Base-by-base conservation (phyloP, 2,797 vertebrate genomes). In the Champsocephalus esox region DNA sequence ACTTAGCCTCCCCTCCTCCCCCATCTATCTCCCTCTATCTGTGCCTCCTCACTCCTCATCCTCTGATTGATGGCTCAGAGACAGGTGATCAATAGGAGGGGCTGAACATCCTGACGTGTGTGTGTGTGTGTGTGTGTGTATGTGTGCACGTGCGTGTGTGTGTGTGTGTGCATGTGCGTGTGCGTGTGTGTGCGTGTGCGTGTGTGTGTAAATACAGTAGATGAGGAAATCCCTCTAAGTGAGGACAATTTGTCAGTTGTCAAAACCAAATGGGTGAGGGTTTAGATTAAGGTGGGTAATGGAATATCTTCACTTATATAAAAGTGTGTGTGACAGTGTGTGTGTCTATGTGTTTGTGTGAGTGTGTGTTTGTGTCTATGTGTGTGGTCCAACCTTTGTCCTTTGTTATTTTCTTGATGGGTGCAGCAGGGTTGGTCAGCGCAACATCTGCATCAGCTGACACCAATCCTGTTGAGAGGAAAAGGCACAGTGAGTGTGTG, bases 331-430 rank as follows among this genome's bases (percentile, higher is more conserved):
- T 48, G 71, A 52, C 28, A 57, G 68, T 34, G 34, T 34, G 86
- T 44, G 82, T 24, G 24, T 75, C 65, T 59, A 34, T 48, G 57
- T 55, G 58, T 32, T 16, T 21, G 62, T 56, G 73, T 67, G 73
- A 48, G 76, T 70, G 75, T 77, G 77, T 86, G 34, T 28, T 4
- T 28, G 28, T 28, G 28, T 28, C 28, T 28, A 28, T 38, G 34
- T 38, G 34, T 38, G 86, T 44, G 82, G 72, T 76, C 88, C 91
- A 94, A 97, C 96, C 96, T 96, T 97, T 97, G 87, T 97, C 95
- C 83, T 96, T 97, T 73, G 94, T 94, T 71, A 96, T 94, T 90
- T 96, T 97, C 94, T 97, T 97, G 91, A 96, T 92, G 88, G 91
- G 95, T 81, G 93, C 89, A 86, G 94, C 94, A 66, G 93, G 93